phyloP scores from a whole-genome alignment of 2,888 invertebrate species.

The Miltochrista miniata region DNA sequence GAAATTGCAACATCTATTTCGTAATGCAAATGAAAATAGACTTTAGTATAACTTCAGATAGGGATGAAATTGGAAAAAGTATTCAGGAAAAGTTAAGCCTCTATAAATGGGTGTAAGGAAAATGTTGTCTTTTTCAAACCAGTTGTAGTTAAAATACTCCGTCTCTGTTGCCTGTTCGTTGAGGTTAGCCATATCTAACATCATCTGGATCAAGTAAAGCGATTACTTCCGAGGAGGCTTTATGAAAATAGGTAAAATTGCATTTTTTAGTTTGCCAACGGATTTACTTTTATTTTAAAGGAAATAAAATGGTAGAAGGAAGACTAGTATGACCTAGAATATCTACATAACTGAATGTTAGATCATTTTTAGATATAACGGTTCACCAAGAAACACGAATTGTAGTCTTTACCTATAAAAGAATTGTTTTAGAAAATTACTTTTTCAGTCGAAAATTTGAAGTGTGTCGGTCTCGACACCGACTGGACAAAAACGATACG shows the following conservation, averaged over 20 bases:
- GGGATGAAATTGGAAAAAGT: slow-evolving; percentile 39
- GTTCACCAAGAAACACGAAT: too few species aligned
- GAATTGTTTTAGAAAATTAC: too few species aligned
- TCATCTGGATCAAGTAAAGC: slow-evolving; percentile 79
- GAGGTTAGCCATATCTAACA: slow-evolving; percentile 73
- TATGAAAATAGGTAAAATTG: too few species aligned
- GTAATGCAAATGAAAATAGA: slow-evolving; percentile 44
- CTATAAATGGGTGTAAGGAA: slow-evolving; percentile 51
- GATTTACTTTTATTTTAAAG: too few species aligned
- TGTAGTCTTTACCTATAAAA: too few species aligned
- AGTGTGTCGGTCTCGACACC: too few species aligned
- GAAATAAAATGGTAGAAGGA: not conserved
- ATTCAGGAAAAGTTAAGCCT: slow-evolving; percentile 44
- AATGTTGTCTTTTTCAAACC: slow-evolving; percentile 82
- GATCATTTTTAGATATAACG: too few species aligned
- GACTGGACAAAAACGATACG: too few species aligned
- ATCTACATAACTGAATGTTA: too few species aligned
- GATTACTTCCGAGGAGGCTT: slow-evolving; percentile 62
- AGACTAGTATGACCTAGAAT: too few species aligned
- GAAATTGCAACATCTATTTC: slow-evolving; percentile 75
- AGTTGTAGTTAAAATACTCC: slow-evolving; percentile 79
- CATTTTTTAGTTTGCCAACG: too few species aligned
- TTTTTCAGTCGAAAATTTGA: too few species aligned
- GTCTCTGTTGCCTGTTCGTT: slow-evolving; percentile 71
- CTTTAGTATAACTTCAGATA: slow-evolving; percentile 43